Evolutionary conservation across 2,113 vertebrate species (phyloP).

Genomic region (Psilopsiagon aurifrons): DNA sequence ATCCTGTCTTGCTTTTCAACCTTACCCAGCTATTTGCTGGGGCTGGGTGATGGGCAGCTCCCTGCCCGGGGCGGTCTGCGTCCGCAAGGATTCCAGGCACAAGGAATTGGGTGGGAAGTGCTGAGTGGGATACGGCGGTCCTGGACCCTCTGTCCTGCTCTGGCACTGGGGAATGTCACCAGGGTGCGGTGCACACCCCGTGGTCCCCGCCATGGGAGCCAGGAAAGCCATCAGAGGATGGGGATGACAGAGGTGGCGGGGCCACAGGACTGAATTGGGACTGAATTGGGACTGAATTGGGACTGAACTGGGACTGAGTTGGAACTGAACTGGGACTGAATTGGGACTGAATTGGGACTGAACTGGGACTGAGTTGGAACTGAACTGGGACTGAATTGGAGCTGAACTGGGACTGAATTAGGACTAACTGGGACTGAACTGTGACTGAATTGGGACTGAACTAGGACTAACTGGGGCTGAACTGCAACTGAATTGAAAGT

Average conservation of each 20-base stretch:
- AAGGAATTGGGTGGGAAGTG: not conserved
- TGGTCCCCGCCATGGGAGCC: not conserved
- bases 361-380: not conserved
- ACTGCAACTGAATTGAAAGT: not conserved
- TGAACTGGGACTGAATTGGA: not conserved
- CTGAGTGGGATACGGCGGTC: not conserved
- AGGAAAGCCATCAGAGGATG: not conserved
- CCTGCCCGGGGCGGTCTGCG: not conserved
- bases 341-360: no score
- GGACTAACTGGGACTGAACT: no score
- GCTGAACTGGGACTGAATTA: conserved; percentile 16
- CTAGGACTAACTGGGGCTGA: no score
- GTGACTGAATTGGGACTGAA: not conserved
- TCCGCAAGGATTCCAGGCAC: not conserved
- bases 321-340: not conserved
- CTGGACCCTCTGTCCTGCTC: not conserved
- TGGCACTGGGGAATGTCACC: not conserved
- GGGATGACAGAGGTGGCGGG: not conserved
- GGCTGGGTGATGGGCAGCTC: not conserved
- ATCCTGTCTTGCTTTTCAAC: conserved; percentile 39
- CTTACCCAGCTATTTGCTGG: conserved; percentile 9
- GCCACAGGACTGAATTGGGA: not conserved
- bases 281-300: conserved; percentile 18
- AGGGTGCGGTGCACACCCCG: rapidly evolving
- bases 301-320: not conserved